These are phyloP conservation scores for Peromyscus nudipes DNA, from an alignment of 2,797 vertebrate genomes.

Conservation along the genomic window DNA sequence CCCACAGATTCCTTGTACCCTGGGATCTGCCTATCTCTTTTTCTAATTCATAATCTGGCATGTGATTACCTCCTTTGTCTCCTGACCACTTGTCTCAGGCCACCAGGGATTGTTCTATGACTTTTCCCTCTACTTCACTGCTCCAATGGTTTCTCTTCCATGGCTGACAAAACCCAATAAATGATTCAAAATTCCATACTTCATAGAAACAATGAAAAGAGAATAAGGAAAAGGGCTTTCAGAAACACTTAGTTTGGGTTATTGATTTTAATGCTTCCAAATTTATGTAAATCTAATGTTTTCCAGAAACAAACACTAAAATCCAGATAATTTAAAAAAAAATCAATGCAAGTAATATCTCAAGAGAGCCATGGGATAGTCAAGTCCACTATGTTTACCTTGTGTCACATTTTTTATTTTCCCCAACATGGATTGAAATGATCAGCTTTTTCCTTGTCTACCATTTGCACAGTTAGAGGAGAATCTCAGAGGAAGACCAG, in stretches of 20 bases:
- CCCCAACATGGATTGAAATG: not conserved
- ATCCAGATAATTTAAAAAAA: not conserved
- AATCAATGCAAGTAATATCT: not conserved
- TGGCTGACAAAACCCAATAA: not conserved
- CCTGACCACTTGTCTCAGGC: not conserved
- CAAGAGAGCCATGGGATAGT: not conserved
- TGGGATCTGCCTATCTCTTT: not conserved
- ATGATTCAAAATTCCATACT: not conserved
- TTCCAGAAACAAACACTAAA: conserved; percentile 47
- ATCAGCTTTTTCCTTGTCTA: not conserved
- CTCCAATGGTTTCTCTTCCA: not conserved
- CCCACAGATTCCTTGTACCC: not conserved
- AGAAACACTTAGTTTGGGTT: not conserved
- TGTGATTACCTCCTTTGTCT: not conserved
- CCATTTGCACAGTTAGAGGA: not conserved
- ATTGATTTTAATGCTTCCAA: conserved; percentile 36
- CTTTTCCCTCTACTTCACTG: not conserved
- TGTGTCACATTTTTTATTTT: not conserved
- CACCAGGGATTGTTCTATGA: not conserved
- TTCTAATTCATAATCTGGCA: not conserved
- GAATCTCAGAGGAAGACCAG: not conserved
- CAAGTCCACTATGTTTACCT: not conserved
- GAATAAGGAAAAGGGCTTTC: conserved; percentile 32
- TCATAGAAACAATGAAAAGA: not conserved
- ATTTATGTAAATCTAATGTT: not conserved